Evolutionary conservation across 2,113 vertebrate species (phyloP), one percentile per base, ranked within the genome.

Genomic region (Seriola quinqueradiata): DNA sequence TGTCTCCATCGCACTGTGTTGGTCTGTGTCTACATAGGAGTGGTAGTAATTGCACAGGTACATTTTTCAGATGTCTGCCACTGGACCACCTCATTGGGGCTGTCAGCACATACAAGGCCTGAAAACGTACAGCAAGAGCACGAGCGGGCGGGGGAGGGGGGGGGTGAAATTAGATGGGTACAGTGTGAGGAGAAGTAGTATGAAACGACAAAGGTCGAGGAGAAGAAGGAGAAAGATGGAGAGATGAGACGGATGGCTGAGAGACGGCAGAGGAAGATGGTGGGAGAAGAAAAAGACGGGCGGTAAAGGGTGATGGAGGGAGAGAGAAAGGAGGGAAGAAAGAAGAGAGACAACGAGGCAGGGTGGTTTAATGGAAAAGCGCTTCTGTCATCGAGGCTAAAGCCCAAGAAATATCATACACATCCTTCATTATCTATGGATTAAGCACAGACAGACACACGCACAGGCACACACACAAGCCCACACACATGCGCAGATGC

Each of bases 1-100:
- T 61, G 46, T 17, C 12, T 12, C 25, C 38, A 10, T 46, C 3
- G 7, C 34, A 13, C 23, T 48, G 44, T 50, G 44, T 55, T 9
- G 21, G 65, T 68, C 23, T 50, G 65, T 67, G 65, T 28, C n/a
- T 73, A 72, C 61, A 82, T 34, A 63, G 54, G 48, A 81, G 76
- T n/a, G n/a, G 66, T 69, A 52, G 75, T 92, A 90, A 93, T 89
- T 89, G 83, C 83, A 55, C 78, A 71, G 73, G 86, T 88, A 90
- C 90, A 92, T 93, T 93, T 93, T 94, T 94, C 59, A 88, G 85
- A 92, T 90, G 91, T 93, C 89, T 92, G 76, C 67, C 73, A 60
- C 81, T 61, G 75, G 89, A 91, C 81, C 84, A 89, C 89, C 90
- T 90, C 85, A 87, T 88, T 91, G 87, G 69, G 54, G 81, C 89